phyloP scores from a whole-genome alignment of 1,140 invertebrate species.

The Drosophila nasuta region DNA sequence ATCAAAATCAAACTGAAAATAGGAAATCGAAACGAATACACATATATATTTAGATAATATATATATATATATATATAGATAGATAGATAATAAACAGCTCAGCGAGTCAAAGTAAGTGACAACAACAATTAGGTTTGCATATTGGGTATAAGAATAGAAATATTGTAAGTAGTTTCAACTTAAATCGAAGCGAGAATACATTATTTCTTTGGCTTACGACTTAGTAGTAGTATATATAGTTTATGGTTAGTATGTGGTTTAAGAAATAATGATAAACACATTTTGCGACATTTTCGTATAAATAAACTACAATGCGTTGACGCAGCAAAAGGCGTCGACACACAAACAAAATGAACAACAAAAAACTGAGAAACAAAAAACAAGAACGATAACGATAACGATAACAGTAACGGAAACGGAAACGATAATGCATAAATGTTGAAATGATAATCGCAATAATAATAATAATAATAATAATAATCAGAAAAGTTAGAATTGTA shows the following conservation, averaged over 20 bases:
- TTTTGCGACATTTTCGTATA: constrained; percentile 27
- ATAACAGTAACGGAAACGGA: constrained; percentile 38
- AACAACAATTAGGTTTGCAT: constrained; percentile 33
- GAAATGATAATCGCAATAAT: constrained; percentile 43
- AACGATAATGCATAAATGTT: constrained; percentile 53
- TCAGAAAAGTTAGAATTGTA: constrained; percentile 75
- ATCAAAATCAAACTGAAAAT: background rate
- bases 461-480: constrained; percentile 59
- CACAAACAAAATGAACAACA: constrained; percentile 32
- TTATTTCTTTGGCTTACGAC: constrained; percentile 14
- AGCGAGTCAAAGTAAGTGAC: constrained; percentile 19
- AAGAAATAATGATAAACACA: constrained; percentile 32
- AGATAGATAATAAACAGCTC: constrained; percentile 15
- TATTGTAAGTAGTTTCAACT: constrained; percentile 1
- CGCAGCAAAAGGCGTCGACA: constrained; percentile 25
- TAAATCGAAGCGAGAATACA: constrained; percentile 14
- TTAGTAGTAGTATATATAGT: constrained; percentile 30
- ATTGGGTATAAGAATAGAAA: constrained; percentile 13
- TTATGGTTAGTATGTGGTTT: constrained; percentile 38
- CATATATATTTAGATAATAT: no score
- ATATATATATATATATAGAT: background rate
- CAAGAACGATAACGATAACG: constrained; percentile 40
- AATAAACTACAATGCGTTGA: constrained; percentile 38
- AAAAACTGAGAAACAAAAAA: constrained; percentile 29
- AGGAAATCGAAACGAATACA: background rate